Evolutionary conservation across 2,888 invertebrate species (phyloP), one percentile per base, ranked within the genome.

Genomic region (Prenolepis imparis): DNA sequence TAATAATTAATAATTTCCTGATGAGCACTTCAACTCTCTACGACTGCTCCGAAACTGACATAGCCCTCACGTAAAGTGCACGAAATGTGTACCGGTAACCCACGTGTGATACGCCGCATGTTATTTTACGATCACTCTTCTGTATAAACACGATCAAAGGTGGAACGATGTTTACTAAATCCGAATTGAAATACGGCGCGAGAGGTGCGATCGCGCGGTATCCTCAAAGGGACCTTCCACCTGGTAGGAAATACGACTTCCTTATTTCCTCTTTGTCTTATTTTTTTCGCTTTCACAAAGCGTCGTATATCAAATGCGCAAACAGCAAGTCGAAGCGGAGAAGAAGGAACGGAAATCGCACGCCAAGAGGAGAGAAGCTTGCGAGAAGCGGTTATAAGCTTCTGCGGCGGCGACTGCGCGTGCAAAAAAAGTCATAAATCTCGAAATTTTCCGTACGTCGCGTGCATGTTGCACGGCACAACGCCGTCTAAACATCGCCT

Each of bases 391-490:
- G 36, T n/a, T 24, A 61, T 24, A 44, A 59, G 41, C 36, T 48
- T 81, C 3, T 81, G 28, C 52, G 11, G 57, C 39, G 61, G 75
- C 74, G 66, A 83, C 57, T 75, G 41, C 28, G 28, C 82, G 24
- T n/a, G 21, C 21, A 83, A 85, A 52, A n/a, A 52, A 72, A 81
- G 68, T 75, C 87, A 77, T 92, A 91, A 92, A 92, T 90, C 85
- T 88, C 63, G 55, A 84, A 80, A 89, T 90, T 92, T 92, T 89
- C 88, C 90, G 85, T 88, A 82, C 63, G 84, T 87, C 87, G 72
- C 85, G 68, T 12, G 70, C 24, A 52, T 77, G 12, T 24, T 66
- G 72, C 59, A 61, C 74, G 87, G 81, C 77, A 66, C 77, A 66
- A 83, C 84, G 44, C 78, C 52, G 36, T 72, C 66, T 73, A 84